Base-by-base conservation (phyloP, 2,113 vertebrate genomes). In the Hirundichthys speculiger region DNA sequence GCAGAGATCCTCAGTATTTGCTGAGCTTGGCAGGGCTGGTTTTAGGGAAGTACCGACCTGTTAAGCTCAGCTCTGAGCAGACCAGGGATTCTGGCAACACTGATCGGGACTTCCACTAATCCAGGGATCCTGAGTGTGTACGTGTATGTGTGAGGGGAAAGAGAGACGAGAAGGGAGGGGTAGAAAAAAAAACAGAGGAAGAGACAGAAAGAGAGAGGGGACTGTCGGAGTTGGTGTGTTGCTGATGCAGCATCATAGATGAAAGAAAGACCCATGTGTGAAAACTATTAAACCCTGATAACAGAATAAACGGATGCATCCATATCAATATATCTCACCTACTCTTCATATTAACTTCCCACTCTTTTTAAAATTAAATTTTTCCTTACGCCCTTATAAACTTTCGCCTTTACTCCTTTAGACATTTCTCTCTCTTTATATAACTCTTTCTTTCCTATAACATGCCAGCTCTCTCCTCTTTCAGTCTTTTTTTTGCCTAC, bases 1-100 rank as follows among this genome's bases (percentile, higher is more conserved):
- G 12, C 15, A 51, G 8, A 57, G 25, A 60, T 55, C 50, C 20
- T 62, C 41, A 56, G 3, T 22, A 22, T 67, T 20, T 20, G 25
- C 49, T 16, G 43, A 54, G 34, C 15, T 4, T 2, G 15, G n/a
- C 38, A 41, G n/a, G 16, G 15, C 30, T 34, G 16, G 34, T 8
- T 57, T 47, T 25, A 90, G 86, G 30, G 30, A 34, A 34, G 30
- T 10, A 34, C 88, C 73, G 83, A 82, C 84, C 89, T 79, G 53
- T 66, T 56, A 64, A 41, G 18, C 61, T 73, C 47, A 50, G 55
- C 69, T 46, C 67, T 60, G 48, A 52, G 57, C 70, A 58, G 46
- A 68, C 11, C 40, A 34, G 64, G 48, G 43, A 54, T 56, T 78
- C 67, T 13, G 42, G 27, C 25, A 42, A 24, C 49, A 58, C 66